Conservation (phyloP, 2,797 vertebrate species). For the Tragopan temminckii region DNA sequence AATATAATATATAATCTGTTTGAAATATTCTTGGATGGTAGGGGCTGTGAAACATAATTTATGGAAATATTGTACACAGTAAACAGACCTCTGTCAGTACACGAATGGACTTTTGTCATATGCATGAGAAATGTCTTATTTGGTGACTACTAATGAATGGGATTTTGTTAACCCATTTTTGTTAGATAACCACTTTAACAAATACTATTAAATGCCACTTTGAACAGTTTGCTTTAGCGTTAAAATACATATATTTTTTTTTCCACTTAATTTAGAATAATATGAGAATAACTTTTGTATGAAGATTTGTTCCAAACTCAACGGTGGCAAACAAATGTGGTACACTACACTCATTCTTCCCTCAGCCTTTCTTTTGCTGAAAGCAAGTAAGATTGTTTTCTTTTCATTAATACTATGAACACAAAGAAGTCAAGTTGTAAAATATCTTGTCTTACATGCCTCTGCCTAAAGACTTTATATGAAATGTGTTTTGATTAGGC, state of each 20-base stretch:
- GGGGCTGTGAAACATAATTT: slow-evolving; percentile 64
- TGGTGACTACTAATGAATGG: slow-evolving; percentile 69
- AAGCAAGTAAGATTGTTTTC: neutral
- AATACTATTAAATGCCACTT: slow-evolving; percentile 63
- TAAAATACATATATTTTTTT: slow-evolving; percentile 30
- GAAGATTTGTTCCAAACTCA: slow-evolving; percentile 23
- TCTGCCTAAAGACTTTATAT: slow-evolving; percentile 4
- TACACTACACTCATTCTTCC: neutral
- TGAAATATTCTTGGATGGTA: slow-evolving; percentile 68
- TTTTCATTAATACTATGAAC: neutral
- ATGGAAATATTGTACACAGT: slow-evolving; percentile 57
- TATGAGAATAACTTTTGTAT: neutral
- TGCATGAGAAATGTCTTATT: slow-evolving; percentile 72
- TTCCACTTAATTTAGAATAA: slow-evolving; percentile 23
- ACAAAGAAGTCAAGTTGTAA: slow-evolving; percentile 6
- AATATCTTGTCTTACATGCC: neutral
- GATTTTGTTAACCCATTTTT: slow-evolving; percentile 64
- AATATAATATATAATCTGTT: slow-evolving; percentile 70
- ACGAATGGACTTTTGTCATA: slow-evolving; percentile 57
- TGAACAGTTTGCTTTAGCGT: slow-evolving; percentile 68
- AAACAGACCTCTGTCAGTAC: slow-evolving; percentile 59
- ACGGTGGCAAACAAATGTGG: neutral
- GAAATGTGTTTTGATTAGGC: slow-evolving; percentile 5
- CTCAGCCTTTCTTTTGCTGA: neutral
- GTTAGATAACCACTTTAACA: slow-evolving; percentile 71